Evolutionary conservation across 1,140 invertebrate species (phyloP), one percentile per base, ranked within the genome.

Genomic region (Nasonia vitripennis): DNA sequence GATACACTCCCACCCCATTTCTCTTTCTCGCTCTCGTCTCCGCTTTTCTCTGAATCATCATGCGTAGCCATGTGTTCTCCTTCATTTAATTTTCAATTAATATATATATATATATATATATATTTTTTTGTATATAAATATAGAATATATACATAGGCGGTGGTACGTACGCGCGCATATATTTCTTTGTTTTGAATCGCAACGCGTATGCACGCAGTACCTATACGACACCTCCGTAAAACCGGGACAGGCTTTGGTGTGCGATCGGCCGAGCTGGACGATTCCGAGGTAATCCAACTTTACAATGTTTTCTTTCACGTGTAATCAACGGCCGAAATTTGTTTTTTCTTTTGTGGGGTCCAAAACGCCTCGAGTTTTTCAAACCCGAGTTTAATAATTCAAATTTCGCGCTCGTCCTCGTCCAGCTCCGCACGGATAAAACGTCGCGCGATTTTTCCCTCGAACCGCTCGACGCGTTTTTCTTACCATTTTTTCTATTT

Each of bases 121-220:
- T 80, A 45, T 74, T 27, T 75, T 37, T 77, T 23, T 34, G 41
- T 84, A 20, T 84, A 77, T 85, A 80, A 71, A 79, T 79, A 55
- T 85, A 75, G 78, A 82, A 82, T 86, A 82, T 86, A 86, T 82
- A 86, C 85, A 86, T 86, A 86, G 85, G 85, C 27, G 62, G 14
- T 9, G 12, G 80, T 82, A 75, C 81, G 45, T 83, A 80, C 71
- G 81, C 85, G 77, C 77, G 81, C 70, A 77, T 27, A 78, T 77
- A 62, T 68, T 78, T 83, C 7, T 2, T 31, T 67, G 20, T 11
- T 67, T 73, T 55, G 12, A 17, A 23, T 83, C n/a, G 70, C 81
- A 14, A 80, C 85, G 77, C 85, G 85, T 82, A 82, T 82, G 74
- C 55, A 82, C 80, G 74, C 73, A 71, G 17, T 71, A 78, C 80